Evolutionary conservation across 2,888 invertebrate genomes (phyloP), one percentile per base, ranked within the genome.

Genomic region (Rhagium mordax): DNA sequence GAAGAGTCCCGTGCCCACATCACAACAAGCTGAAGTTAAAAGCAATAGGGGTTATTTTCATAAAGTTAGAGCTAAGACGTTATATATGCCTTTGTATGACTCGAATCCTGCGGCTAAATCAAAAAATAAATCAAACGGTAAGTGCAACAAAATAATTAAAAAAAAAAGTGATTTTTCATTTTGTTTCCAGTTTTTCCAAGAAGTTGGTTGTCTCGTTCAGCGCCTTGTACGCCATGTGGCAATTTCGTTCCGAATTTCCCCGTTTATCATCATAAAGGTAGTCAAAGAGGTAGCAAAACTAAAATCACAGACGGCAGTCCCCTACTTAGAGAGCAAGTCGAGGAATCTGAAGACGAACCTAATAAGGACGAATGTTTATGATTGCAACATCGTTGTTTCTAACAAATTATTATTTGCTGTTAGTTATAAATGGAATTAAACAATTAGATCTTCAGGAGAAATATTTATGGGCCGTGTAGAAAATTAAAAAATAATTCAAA

Each of bases 201-300:
- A 76, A 89, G 93, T 53, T 93, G 93, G 89, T 89, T 94, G 6
- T 94, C 95, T 0, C 77, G 94, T 21, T 95, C 95, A 0, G 95
- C 95, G 0, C 95, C 95, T 0, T 94, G 93, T 2, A 95, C 95
- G 0, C 95, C 95, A 0, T 92, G 93, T 76, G 88, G 93, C 33
- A 92, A 91, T 29, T 88, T 93, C 67, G 92, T 93, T 15, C 93
- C 94, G 8, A 89, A 93, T 77, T 92, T 92, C 15, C 91, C 93
- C 55, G 87, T 91, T n/a, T 69, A 74, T 33, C 75, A 77, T n/a
- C 74, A 74, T 64, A 73, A 72, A 53, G 71, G 74, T 33, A 90
- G 91, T 33, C 88, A 91, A 70, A 88, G 88, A 76, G 89, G 89
- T 74, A 79, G 90, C 88, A 78, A 88, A 87, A 78, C 87, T 84